phyloP scores from a whole-genome alignment of 2,113 vertebrate genomes.

The Cyrtonyx montezumae region DNA sequence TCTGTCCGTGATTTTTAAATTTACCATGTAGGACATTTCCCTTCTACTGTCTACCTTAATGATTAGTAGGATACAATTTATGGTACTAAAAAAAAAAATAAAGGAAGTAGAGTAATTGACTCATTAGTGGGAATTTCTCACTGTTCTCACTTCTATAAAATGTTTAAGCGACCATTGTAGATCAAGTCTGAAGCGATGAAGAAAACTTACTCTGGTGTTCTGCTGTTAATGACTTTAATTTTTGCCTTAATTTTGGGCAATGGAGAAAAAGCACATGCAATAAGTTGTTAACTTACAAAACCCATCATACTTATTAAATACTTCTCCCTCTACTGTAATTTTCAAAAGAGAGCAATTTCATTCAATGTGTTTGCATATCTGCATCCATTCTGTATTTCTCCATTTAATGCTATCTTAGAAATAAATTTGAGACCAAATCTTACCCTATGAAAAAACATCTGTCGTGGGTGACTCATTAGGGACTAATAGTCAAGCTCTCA shows the following conservation, averaged over 20 bases:
- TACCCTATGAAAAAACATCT: neutral
- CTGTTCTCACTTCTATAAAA: neutral
- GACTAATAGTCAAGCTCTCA: neutral
- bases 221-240: neutral
- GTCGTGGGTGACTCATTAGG: neutral
- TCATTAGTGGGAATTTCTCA: neutral
- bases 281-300: neutral
- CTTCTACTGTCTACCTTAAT: neutral
- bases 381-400: neutral
- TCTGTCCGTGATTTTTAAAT: neutral
- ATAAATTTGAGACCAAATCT: neutral
- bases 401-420: neutral
- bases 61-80: neutral
- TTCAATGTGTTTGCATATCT: neutral
- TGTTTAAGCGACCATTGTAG: neutral
- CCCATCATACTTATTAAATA: neutral
- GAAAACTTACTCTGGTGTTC: neutral
- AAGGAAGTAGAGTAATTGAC: neutral
- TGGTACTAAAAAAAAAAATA: neutral
- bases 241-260: neutral
- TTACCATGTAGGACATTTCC: neutral
- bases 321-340: neutral
- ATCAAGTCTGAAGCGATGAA: neutral
- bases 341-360: neutral
- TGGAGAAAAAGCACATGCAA: neutral